phyloP scores from a whole-genome alignment of 1,140 invertebrate species.

The Drosophila littoralis region DNA sequence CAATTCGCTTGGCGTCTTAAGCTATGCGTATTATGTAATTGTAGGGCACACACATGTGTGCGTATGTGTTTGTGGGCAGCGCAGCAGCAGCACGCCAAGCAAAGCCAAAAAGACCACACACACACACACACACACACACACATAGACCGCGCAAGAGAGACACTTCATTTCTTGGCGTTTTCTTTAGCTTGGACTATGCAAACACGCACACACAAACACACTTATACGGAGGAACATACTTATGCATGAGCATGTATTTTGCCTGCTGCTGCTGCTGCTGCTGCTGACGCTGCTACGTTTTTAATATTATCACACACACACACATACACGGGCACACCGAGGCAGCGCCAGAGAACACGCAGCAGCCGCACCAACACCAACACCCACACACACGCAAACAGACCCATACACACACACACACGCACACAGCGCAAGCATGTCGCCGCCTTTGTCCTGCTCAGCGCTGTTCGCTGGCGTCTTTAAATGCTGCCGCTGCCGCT shows the following conservation, averaged over 20 bases:
- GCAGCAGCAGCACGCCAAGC: conserved; percentile 7
- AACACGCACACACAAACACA: conserved; percentile 48
- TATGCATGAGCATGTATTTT: conserved; percentile 58
- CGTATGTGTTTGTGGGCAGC: conserved; percentile 7
- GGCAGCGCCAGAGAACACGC: conserved; percentile 21
- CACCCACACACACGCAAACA: conserved; percentile 31
- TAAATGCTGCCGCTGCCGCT: not conserved
- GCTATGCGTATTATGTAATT: conserved; percentile 78
- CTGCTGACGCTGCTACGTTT: conserved; percentile 60
- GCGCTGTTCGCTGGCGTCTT: conserved; percentile 29
- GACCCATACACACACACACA: conserved; percentile 36
- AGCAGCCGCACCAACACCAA: conserved; percentile 40
- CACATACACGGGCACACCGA: conserved; percentile 4
- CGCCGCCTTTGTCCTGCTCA: conserved; percentile 66
- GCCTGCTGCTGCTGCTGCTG: conserved; percentile 22
- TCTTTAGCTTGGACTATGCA: conserved; percentile 56
- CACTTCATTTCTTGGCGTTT: conserved; percentile 79
- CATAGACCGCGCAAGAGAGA: conserved; percentile 50
- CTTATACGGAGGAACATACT: conserved; percentile 36
- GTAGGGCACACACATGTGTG: conserved; percentile 51
- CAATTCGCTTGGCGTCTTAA: conserved; percentile 58
- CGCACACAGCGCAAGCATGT: conserved; percentile 45
- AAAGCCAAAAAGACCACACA: conserved; percentile 11
- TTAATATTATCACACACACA: conserved; percentile 68
- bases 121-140: conserved; percentile 38